Base-by-base conservation (phyloP, 2,113 vertebrate species). In the Taurulus bubalis region DNA sequence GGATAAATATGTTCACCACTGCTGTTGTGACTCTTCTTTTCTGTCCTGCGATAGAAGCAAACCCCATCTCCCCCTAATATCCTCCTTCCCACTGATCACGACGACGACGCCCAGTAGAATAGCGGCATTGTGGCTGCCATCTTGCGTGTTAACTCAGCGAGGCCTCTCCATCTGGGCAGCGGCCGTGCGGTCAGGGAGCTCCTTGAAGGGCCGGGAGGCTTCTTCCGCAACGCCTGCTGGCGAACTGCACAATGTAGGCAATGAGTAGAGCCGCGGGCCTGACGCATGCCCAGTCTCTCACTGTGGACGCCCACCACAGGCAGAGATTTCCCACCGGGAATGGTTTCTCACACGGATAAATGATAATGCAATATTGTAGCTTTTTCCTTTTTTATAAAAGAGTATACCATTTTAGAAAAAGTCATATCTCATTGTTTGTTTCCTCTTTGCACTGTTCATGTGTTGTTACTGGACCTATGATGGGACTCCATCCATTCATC, bases 101-200 rank as follows among this genome's bases (percentile, higher is more conserved):
- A 66, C 42, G 51, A 64, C 24, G 62, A 66, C 42, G 51, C 74
- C 62, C 73, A 76, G 83, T 77, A 93, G 90, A 94, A 91, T 89
- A 75, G 78, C 58, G 60, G 42, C 83, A 87, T 93, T 94, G 92
- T 92, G 77, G 70, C 81, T 68, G 77, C 77, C 80, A 80, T 90
- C 82, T 85, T 87, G 76, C 68, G 6, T 26, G 79, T 71, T 77
- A 83, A 82, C 76, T 78, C 80, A 24, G 75, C 45, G 32, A 42
- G 80, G 74, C 88, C 68, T 69, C 72, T 91, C 92, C 90, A 89
- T 93, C 91, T 93, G 89, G 85, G 75, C 86, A 87, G 79, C 77
- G 91, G 83, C 71, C 63, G 89, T 84, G 58, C 85, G 60, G 72
- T 80, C 79, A 76, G 78, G 66, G 77, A 77, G 86, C 77, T 85